Base-by-base conservation (phyloP, 2,113 vertebrate species). In the Dipodomys stephensi region DNA sequence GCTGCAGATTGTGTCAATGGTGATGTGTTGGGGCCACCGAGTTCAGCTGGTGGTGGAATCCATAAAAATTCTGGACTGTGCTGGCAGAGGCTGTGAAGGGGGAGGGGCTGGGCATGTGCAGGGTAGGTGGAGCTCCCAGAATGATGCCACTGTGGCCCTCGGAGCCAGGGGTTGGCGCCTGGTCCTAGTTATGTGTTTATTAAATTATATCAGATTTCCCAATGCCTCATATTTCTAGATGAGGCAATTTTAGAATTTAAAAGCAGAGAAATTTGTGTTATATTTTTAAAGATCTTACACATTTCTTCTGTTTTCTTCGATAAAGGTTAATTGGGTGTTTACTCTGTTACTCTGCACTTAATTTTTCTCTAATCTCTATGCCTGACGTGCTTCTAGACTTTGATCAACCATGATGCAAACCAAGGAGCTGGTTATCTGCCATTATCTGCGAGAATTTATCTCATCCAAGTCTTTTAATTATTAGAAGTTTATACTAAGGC, bases 231-330 rank as follows among this genome's bases (percentile, higher is more conserved):
- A 44, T 93, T 89, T 68, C 25, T 92, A 65, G 7, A 78, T 88
- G 13, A 88, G 30, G 74, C 4, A 82, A 22, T 85, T 78, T 82
- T 64, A 46, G 49, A 35, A 74, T 6, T 68, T 81, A 76, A 85
- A 76, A 62, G 0, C 46, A 62, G 60, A 5, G 49, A n/a, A 20
- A 81, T 28, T 11, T 18, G 18, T 49, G 10, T 32, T 73, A 46
- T 19, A 84, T 22, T 90, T n/a, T 92, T 87, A 18, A 57, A 71
- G 32, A 35, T 53, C 71, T 44, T 83, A 28, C 28, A 62, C 2
- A 32, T 88, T 81, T 83, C 46, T 92, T 74, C 71, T 22, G 44
- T 91, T 87, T 94, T 62, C 27, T 67, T 90, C 88, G 32, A 84
- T 62, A 77, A 73, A 87, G 18, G 57, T 83, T 77, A 81, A 44